phyloP scores from a whole-genome alignment of 2,888 invertebrate species.

The Periphyllus acericola region DNA sequence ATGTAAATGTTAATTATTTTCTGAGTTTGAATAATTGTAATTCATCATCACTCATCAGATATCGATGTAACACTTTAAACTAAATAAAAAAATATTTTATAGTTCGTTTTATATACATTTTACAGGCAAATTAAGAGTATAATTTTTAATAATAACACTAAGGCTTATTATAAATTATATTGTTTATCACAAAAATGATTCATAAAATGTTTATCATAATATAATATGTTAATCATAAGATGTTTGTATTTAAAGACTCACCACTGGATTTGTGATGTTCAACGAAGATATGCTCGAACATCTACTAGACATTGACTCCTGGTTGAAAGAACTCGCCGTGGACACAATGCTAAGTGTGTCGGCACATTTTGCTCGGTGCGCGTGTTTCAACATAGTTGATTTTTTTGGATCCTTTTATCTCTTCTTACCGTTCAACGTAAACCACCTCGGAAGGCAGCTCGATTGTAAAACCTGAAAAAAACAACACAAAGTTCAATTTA shows the following conservation, averaged over 20 bases:
- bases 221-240: background rate
- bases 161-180: too few relatives aligned
- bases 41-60: too few relatives aligned
- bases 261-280: conserved; percentile 51
- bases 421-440: background rate
- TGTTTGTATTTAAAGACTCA: background rate
- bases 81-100: too few relatives aligned
- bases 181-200: too few relatives aligned
- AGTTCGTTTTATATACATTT: too few relatives aligned
- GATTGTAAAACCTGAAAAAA: conserved; percentile 34
- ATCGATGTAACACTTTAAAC: too few relatives aligned
- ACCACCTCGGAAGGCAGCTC: background rate
- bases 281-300: conserved; percentile 50
- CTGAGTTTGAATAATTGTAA: too few relatives aligned
- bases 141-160: too few relatives aligned
- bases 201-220: too few relatives aligned
- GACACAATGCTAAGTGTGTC: conserved; percentile 55
- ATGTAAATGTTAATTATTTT: too few relatives aligned
- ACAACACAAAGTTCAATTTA: background rate
- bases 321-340: conserved; percentile 32
- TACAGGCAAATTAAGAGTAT: too few relatives aligned
- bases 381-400: conserved; percentile 51
- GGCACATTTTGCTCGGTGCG: conserved; percentile 51
- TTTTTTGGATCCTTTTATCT: conserved; percentile 35
- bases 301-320: conserved; percentile 54